phyloP scores from a whole-genome alignment of 2,888 invertebrate genomes.

The Dasysyrphus albostriatus region DNA sequence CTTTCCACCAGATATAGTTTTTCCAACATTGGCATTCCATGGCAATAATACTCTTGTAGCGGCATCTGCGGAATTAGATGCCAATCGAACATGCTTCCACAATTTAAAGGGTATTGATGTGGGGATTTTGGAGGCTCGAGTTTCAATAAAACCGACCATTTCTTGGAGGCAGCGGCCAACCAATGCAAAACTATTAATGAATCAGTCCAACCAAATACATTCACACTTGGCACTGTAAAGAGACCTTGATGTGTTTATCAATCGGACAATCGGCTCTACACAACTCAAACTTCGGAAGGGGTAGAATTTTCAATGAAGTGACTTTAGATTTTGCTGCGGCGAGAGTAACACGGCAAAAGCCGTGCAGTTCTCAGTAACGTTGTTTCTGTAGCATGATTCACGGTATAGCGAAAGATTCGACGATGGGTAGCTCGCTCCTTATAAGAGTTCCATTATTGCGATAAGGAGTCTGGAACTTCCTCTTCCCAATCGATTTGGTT shows the following conservation, averaged over 20 bases:
- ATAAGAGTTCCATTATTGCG: slow-evolving; percentile 24
- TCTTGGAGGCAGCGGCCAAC: slow-evolving; percentile 12
- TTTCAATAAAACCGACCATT: slow-evolving; percentile 38
- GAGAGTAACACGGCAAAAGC: slow-evolving; percentile 41
- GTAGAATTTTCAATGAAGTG: background rate
- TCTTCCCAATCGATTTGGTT: slow-evolving; percentile 49
- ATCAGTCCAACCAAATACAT: slow-evolving; percentile 15
- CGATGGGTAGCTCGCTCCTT: background rate
- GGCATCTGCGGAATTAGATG: slow-evolving; percentile 44
- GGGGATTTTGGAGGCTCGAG: slow-evolving; percentile 16
- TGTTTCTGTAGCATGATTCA: slow-evolving; percentile 25
- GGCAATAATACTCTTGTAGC: slow-evolving; percentile 45
- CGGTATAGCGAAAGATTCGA: background rate
- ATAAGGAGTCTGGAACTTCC: slow-evolving; percentile 34
- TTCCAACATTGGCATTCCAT: background rate
- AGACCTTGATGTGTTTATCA: slow-evolving; percentile 39
- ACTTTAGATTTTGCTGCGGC: slow-evolving; percentile 50
- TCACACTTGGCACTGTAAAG: slow-evolving; percentile 12
- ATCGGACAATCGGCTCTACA: slow-evolving; percentile 44
- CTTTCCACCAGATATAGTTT: slow-evolving; percentile 35
- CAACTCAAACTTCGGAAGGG: too few species aligned
- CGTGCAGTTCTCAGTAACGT: slow-evolving; percentile 52
- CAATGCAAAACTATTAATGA: background rate
- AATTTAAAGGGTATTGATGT: slow-evolving; percentile 2
- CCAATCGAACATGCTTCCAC: slow-evolving; percentile 44